Base-by-base conservation (phyloP, 2,888 invertebrate species). In the Agrilus mali region DNA sequence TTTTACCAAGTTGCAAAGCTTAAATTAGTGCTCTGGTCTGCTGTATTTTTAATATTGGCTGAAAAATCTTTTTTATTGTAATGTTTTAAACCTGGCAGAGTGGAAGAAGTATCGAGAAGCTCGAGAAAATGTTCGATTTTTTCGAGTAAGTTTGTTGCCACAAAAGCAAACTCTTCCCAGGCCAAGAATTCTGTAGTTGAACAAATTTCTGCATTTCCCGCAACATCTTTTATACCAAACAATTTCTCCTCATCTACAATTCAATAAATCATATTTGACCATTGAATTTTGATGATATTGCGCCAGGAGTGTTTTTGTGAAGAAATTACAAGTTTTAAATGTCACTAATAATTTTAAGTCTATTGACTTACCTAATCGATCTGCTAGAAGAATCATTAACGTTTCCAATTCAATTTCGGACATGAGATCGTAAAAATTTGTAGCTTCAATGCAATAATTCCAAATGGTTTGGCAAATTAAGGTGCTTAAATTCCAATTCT, bases 161-260 rank as follows among this genome's bases (percentile, higher is more conserved):
- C 83, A 14, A 75, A 72, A 2, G 82, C 80, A 56, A 86, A 78
- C 55, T 83, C 82, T 61, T 85, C 85, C 85, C 85, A 85, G 10
- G 77, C 57, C 34, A 67, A 54, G 50, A 66, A 68, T 47, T 68
- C 67, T 47, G 64, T 62, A 10, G 63, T 64, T 3, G 61, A 51
- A 45, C 60, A 62, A 10, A 66, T 52, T 47, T 65, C 64, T 40
- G 55, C 54, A 44, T 65, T 61, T 47, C 64, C 63, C 20, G 54
- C 53, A 4, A 58, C 67, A 48, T 69, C 68, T 13, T 60, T 60
- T 42, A 68, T 64, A 1, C 71, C 71, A 58, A 73, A 73, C 33
- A 77, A 53, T 50, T 70, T 70, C 50, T 77, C 76, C 52, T 78
- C 78, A 61, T 78, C 78, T 68, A 65, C 48, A 62, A 46, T 36